A percentile compares a stretch with the other conserved stretches of the same genome.
Evolutionary conservation across 2,797 vertebrate species (phyloP).

Genomic region (Peromyscus nudipes): DNA sequence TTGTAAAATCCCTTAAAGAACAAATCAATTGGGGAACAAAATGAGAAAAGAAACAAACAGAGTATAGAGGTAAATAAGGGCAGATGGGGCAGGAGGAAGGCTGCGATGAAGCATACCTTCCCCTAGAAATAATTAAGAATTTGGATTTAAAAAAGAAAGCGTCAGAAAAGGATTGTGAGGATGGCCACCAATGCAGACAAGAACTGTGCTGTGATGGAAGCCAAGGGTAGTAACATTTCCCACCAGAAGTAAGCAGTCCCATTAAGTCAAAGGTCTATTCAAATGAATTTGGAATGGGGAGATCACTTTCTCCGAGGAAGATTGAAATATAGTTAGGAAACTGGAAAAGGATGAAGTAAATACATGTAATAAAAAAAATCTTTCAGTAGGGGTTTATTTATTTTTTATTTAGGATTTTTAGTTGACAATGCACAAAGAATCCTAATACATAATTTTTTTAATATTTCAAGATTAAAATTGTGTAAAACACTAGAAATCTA

Average conservation of each 20-base stretch:
- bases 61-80: neutral
- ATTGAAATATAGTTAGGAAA: neutral
- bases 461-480: neutral
- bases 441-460: neutral
- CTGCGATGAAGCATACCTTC: neutral
- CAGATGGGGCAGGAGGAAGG: neutral
- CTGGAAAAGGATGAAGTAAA: neutral
- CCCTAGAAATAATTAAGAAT: neutral
- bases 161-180: neutral
- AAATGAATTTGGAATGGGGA: neutral
- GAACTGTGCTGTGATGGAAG: neutral
- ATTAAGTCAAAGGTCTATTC: neutral
- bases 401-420: neutral
- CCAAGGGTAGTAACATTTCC: neutral
- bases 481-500: slow-evolving; percentile 23
- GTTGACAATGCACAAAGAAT: neutral
- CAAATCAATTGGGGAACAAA: neutral
- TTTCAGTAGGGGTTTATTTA: neutral
- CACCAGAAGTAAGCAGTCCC: neutral
- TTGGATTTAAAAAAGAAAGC: neutral
- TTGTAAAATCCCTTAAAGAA: neutral
- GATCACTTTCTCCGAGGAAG: neutral
- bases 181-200: neutral
- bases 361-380: neutral
- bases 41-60: neutral